A percentile compares a stretch with the other conserved stretches of the same genome.
These are phyloP conservation scores for Neomicropteryx cornuta DNA, from an alignment of 1,140 invertebrate genomes.

Conservation along the genomic window DNA sequence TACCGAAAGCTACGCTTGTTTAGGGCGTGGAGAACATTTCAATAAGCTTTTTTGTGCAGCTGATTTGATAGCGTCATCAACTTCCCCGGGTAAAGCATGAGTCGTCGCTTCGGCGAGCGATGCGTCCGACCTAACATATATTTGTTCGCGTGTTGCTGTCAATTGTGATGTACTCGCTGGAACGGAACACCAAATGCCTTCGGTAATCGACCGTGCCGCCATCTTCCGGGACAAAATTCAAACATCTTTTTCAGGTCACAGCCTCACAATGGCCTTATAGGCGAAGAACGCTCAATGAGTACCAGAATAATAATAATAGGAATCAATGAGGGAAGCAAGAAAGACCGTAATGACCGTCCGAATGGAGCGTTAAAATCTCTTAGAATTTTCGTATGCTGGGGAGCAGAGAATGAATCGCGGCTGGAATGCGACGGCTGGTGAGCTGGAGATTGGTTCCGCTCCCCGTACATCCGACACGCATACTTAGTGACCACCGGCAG, in stretches of 20 bases:
- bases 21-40: too few relatives aligned
- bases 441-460: conserved; percentile 33
- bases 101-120: too few relatives aligned
- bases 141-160: too few relatives aligned
- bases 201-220: conserved; percentile 27
- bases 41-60: too few relatives aligned
- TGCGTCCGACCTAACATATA: too few relatives aligned
- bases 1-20: too few relatives aligned
- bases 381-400: conserved; percentile 20
- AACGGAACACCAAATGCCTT: background rate
- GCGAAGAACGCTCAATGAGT: too few relatives aligned
- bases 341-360: conserved; percentile 33
- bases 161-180: too few relatives aligned
- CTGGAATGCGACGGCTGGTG: conserved; percentile 23
- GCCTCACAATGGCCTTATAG: too few relatives aligned
- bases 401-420: conserved; percentile 24
- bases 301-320: conserved; percentile 40
- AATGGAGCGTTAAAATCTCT: conserved; percentile 28
- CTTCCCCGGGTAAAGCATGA: too few relatives aligned
- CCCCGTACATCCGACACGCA: conserved; percentile 33
- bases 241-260: too few relatives aligned
- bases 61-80: too few relatives aligned
- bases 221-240: conserved; percentile 37
- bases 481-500: conserved; percentile 35
- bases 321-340: conserved; percentile 36